A percentile compares a stretch with the other conserved stretches of the same genome.
phyloP scores from a whole-genome alignment of 2,888 invertebrate genomes.

The Stratiomys singularior region DNA sequence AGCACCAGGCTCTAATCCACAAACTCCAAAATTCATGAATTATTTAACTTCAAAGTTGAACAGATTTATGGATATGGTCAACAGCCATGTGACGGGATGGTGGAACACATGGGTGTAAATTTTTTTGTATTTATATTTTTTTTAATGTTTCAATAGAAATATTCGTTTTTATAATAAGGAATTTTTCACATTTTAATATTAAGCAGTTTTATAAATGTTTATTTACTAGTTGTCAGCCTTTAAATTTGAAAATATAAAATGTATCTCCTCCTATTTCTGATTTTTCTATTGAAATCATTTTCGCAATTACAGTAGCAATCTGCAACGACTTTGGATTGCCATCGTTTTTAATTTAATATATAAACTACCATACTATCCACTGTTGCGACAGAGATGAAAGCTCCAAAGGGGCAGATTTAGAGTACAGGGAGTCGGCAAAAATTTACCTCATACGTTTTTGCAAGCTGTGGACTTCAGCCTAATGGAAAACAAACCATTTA shows the following conservation, averaged over 20 bases:
- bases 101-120: slow-evolving; percentile 56
- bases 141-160: not conserved
- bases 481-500: too few species aligned
- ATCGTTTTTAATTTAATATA: too few species aligned
- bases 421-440: too few species aligned
- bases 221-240: not conserved
- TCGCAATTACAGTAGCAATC: not conserved
- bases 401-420: too few species aligned
- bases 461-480: too few species aligned
- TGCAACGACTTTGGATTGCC: too few species aligned
- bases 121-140: slow-evolving; percentile 6
- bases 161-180: not conserved
- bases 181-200: not conserved
- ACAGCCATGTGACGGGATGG: slow-evolving; percentile 61
- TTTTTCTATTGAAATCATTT: not conserved
- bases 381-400: too few species aligned
- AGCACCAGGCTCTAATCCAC: slow-evolving; percentile 7
- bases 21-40: slow-evolving; percentile 55
- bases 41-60: slow-evolving; percentile 58
- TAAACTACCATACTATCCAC: too few species aligned
- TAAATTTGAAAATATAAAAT: not conserved
- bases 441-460: too few species aligned
- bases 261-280: not conserved
- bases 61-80: slow-evolving; percentile 58
- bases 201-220: not conserved